Evolutionary conservation across 2,888 invertebrate genomes (phyloP).

Genomic region (Diaperis boleti): DNA sequence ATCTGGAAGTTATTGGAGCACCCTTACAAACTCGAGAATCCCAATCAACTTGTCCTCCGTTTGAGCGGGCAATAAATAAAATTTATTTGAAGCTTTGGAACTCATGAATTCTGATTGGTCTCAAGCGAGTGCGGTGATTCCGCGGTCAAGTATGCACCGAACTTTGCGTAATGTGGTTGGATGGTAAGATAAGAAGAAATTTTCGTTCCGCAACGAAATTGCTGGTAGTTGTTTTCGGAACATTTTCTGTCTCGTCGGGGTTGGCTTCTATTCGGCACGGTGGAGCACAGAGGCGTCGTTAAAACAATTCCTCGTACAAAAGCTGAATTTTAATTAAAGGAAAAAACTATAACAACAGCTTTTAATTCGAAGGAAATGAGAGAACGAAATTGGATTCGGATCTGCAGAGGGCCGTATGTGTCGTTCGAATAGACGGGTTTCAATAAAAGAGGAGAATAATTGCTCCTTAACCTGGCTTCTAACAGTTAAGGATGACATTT

Average conservation of each 20-base stretch:
- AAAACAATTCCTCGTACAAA: constrained; percentile 29
- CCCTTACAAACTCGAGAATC: constrained; percentile 30
- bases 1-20: constrained; percentile 32
- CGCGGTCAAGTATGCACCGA: constrained; percentile 29
- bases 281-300: constrained; percentile 19
- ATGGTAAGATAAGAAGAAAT: constrained; percentile 33
- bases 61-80: constrained; percentile 30
- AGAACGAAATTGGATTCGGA: constrained; percentile 11
- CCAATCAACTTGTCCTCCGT: constrained; percentile 27
- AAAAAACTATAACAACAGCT: constrained; percentile 36
- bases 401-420: constrained; percentile 7
- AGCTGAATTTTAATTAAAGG: constrained; percentile 36
- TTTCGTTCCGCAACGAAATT: constrained; percentile 29
- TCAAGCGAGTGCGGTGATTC: constrained; percentile 9
- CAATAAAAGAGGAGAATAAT: constrained; percentile 13
- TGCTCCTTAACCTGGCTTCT: constrained; percentile 2
- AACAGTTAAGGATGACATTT: background rate
- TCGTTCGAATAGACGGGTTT: constrained; percentile 5
- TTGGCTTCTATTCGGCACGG: constrained; percentile 18
- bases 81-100: constrained; percentile 27
- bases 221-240: constrained; percentile 25
- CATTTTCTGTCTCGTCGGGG: constrained; percentile 14
- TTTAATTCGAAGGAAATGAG: constrained; percentile 16
- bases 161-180: constrained; percentile 27
- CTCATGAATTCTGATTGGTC: constrained; percentile 28